A percentile compares a stretch with the other conserved stretches of the same genome.
phyloP scores from a whole-genome alignment of 37 sponge, comb jelly and placozoan species.

The Ephydatia muelleri region DNA sequence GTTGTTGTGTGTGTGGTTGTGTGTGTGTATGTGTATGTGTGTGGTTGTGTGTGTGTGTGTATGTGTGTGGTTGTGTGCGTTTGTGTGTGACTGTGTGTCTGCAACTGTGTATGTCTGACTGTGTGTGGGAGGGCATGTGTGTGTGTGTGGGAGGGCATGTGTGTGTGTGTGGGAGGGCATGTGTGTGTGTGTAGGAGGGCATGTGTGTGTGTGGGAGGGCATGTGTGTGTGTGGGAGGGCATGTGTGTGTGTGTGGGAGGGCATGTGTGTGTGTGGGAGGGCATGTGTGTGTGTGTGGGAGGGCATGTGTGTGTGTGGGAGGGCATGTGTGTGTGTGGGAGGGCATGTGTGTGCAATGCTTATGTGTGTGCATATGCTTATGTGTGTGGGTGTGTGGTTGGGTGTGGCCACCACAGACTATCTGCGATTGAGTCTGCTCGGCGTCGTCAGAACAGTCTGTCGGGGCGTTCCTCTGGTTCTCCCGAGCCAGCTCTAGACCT shows the following conservation, averaged over 20 bases:
- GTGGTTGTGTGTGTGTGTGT: too few relatives aligned
- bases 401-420: not conserved
- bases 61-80: not conserved
- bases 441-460: constrained; percentile 27
- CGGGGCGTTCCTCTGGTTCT: constrained; percentile 6
- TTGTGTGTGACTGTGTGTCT: too few relatives aligned
- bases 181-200: not conserved
- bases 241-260: not conserved
- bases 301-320: constrained; percentile 5
- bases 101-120: too few relatives aligned
- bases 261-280: not conserved
- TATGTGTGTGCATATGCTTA: not conserved
- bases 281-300: too few relatives aligned
- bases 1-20: not conserved
- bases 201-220: too few relatives aligned
- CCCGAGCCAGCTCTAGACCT: not conserved
- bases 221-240: too few relatives aligned
- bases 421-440: constrained; percentile 4
- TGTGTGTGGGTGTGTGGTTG: too few relatives aligned
- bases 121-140: too few relatives aligned
- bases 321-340: constrained; percentile 6
- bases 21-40: too few relatives aligned
- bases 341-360: too few relatives aligned
- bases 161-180: too few relatives aligned
- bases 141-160: not conserved